Conservation (phyloP, 2,888 invertebrate genomes). For the Drosophila mayaguana region DNA sequence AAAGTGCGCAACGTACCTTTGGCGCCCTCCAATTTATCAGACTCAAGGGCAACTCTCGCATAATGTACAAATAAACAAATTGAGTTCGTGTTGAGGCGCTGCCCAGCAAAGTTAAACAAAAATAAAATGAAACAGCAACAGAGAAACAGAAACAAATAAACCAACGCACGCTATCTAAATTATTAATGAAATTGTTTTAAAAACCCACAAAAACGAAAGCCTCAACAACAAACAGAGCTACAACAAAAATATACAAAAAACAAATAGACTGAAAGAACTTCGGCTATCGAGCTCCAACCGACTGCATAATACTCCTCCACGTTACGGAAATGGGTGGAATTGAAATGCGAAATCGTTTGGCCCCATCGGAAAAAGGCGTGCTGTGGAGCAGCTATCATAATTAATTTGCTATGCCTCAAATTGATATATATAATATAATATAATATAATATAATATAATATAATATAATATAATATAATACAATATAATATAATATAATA, state of each 20-base stretch:
- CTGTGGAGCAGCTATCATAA: no score
- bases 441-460: no score
- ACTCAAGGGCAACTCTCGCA: conserved; percentile 55
- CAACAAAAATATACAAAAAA: conserved; percentile 24
- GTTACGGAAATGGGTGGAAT: neutral
- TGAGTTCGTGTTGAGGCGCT: conserved; percentile 39
- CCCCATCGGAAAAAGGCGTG: no score
- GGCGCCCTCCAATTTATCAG: conserved; percentile 5
- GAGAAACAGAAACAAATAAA: conserved; percentile 21
- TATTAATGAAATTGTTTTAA: conserved; percentile 67
- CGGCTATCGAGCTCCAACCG: neutral
- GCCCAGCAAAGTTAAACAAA: conserved; percentile 47
- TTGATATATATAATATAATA: no score
- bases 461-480: no score
- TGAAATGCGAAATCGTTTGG: neutral
- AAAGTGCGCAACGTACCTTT: neutral
- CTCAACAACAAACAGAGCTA: conserved; percentile 29
- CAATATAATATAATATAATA: no score
- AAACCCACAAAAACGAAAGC: conserved; percentile 44
- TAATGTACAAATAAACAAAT: conserved; percentile 58
- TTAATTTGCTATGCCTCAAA: no score
- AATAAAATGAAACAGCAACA: conserved; percentile 26
- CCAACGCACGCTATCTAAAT: conserved; percentile 60
- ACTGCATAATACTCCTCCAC: neutral
- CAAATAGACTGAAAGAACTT: conserved; percentile 6